phyloP scores from a whole-genome alignment of 2,888 invertebrate species.

The Urechis unicinctus region DNA sequence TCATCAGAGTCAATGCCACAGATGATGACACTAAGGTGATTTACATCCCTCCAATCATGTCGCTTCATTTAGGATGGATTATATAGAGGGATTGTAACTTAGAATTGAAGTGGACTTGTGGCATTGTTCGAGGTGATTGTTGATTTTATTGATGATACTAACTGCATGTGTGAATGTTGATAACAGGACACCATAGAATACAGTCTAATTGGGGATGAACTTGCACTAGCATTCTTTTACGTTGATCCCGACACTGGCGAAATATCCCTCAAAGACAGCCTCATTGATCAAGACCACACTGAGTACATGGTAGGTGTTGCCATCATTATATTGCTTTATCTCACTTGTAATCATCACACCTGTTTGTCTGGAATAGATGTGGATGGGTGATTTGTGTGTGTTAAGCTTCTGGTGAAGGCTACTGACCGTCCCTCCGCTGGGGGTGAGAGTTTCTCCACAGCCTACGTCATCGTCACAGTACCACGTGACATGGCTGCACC shows the following conservation, averaged over 20 bases:
- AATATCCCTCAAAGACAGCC: slow-evolving; percentile 24
- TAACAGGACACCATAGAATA: slow-evolving; percentile 18
- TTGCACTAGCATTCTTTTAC: slow-evolving; percentile 28
- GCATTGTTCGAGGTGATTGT: too few species aligned
- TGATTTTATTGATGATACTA: neutral
- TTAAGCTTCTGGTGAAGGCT: too few species aligned
- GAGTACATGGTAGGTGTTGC: slow-evolving; percentile 8
- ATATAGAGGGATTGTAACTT: too few species aligned
- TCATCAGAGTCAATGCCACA: slow-evolving; percentile 10
- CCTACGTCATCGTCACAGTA: slow-evolving; percentile 22
- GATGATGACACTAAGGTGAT: neutral
- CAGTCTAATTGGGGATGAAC: slow-evolving; percentile 14
- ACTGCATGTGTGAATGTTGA: neutral
- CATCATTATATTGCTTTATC: neutral
- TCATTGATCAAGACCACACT: slow-evolving; percentile 15
- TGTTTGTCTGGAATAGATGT: too few species aligned
- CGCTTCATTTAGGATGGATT: neutral
- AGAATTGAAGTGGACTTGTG: too few species aligned
- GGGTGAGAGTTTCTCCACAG: slow-evolving; percentile 9
- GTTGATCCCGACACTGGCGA: slow-evolving; percentile 30
- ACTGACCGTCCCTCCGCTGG: too few species aligned
- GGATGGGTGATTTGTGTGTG: too few species aligned
- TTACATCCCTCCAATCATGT: neutral
- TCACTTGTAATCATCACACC: too few species aligned
- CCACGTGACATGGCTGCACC: slow-evolving; percentile 13